A percentile compares a stretch with the other conserved stretches of the same genome.
Conservation (phyloP, 2,797 vertebrate species). For the Takifugu rubripes region DNA sequence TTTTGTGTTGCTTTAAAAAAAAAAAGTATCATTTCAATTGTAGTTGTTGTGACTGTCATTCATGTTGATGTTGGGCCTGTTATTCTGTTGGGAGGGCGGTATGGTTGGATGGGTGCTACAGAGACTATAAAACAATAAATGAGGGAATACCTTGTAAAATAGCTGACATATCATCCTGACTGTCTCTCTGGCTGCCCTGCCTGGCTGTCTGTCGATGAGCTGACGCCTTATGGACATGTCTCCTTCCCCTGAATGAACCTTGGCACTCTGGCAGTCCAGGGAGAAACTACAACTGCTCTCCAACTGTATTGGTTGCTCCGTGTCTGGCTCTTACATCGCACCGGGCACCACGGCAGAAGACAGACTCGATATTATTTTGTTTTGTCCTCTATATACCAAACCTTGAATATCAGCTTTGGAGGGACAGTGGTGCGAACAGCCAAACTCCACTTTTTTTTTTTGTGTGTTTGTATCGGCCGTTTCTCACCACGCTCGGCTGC, state of each 20-base stretch:
- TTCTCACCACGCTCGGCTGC: constrained; percentile 5
- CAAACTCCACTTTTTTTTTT: constrained; percentile 18
- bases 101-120: constrained; percentile 58
- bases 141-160: constrained; percentile 65
- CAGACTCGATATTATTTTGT: constrained; percentile 11
- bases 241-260: constrained; percentile 26
- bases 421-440: constrained; percentile 28
- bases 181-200: constrained; percentile 27
- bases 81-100: constrained; percentile 57
- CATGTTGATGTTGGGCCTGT: constrained; percentile 63
- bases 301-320: background rate
- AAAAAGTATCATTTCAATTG: constrained; percentile 67
- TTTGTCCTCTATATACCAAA: constrained; percentile 41
- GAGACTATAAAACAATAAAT: constrained; percentile 43
- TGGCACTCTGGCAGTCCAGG: constrained; percentile 32
- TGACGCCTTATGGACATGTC: constrained; percentile 36
- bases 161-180: constrained; percentile 70
- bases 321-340: constrained; percentile 30
- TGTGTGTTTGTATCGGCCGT: constrained; percentile 36
- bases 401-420: constrained; percentile 28
- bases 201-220: constrained; percentile 37
- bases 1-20: constrained; percentile 71
- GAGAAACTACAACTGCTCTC: constrained; percentile 37
- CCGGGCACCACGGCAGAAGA: constrained; percentile 43
- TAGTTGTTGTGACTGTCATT: constrained; percentile 66